Evolutionary conservation across 2,797 vertebrate species (phyloP), one percentile per base, ranked within the genome.

Genomic region (Dipus sagitta): DNA sequence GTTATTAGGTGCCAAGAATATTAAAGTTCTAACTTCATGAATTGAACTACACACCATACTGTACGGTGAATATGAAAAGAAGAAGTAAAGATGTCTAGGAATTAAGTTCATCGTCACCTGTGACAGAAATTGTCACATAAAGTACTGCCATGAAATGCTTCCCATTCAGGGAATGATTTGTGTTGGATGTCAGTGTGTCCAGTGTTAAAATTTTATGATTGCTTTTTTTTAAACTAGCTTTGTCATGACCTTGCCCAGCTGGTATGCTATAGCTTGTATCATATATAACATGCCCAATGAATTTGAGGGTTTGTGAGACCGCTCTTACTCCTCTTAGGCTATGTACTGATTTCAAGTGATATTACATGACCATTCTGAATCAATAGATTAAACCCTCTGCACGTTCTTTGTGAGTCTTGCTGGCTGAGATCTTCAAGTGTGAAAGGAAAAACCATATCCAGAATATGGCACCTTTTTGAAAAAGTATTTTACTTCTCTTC

Each of bases 1-100:
- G 0, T 97, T 98, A 38, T 95, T 98, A 98, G 99, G 98, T 72
- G 99, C 98, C 26, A 99, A 98, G 92, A 99, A 98, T 84, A 98
- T 98, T 94, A 99, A 99, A 0, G 98, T 99, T 96, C 98, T 98
- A 97, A 99, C 98, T 89, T 97, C 99, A 97, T 99, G 98, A 97
- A 99, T 99, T 96, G 99, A 97, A 91, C 98, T 99, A 86, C 99
- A 98, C 97, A 99, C 99, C 98, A 99, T 99, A 98, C 98, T 99
- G 12, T 12, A 9, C 70, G 68, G 97, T 99, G 99, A 3, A 99
- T 98, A 92, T 97, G 97, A 97, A 99, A 99, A 68, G 99, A 99
- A 96, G 98, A 9, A 99, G 99, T 80, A 99, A 97, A 0, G 99
- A 98, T 99, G 99, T 3, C 99, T 99, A 1, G 99, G 99, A 87